Percentiles rank a stretch among this genome's conserved stretches.
phyloP scores from a whole-genome alignment of 2,113 vertebrate species.

The Rhizomys pruinosus region DNA sequence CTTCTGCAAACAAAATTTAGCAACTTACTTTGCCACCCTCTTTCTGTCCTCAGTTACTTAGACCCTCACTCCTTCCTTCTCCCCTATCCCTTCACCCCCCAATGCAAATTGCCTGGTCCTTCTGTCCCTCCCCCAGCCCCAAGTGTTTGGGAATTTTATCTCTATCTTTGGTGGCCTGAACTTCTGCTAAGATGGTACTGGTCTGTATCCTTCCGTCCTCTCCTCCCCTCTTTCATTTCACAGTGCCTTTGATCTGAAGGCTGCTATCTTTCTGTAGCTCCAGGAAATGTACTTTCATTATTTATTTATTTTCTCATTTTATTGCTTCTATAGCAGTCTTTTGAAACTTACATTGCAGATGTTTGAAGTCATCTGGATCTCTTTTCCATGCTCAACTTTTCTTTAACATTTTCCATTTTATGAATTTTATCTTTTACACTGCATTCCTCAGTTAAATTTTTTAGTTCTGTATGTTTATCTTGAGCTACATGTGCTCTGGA shows the following conservation, averaged over 20 bases:
- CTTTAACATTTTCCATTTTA: conserved; percentile 20
- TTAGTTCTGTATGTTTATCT: neutral
- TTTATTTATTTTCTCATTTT: conserved; percentile 46
- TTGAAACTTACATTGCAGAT: neutral
- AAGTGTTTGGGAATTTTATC: neutral
- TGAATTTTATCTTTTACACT: conserved; percentile 30
- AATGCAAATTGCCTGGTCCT: neutral
- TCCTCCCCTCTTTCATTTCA: neutral
- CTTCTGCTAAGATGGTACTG: neutral
- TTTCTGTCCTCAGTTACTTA: neutral
- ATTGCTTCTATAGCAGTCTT: neutral
- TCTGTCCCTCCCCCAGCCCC: neutral
- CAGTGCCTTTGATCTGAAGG: conserved; percentile 30
- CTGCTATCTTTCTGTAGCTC: neutral
- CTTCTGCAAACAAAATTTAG: conserved; percentile 37
- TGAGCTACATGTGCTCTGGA: neutral
- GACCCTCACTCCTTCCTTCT: neutral
- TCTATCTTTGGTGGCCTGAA: neutral
- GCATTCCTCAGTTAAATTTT: neutral
- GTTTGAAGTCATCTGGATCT: neutral
- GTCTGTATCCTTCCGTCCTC: neutral
- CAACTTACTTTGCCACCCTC: neutral
- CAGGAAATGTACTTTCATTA: conserved; percentile 24
- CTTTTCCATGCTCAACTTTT: conserved; percentile 24
- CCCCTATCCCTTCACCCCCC: no score